A percentile compares a stretch with the other conserved stretches of the same genome.
Conservation (phyloP, 2,888 invertebrate species). For the Pandemis corylana region DNA sequence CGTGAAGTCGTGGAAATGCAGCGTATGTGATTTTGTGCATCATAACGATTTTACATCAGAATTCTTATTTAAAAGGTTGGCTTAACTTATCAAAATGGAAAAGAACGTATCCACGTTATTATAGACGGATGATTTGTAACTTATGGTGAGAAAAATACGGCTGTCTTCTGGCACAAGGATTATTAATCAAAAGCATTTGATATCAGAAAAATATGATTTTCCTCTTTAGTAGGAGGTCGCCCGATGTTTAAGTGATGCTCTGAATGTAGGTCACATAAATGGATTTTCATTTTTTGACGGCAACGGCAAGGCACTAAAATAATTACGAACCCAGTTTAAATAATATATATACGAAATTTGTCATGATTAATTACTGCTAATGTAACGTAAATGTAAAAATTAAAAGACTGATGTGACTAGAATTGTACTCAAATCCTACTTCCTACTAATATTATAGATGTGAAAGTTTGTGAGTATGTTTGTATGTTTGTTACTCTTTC, state of each 20-base stretch:
- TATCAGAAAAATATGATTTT: conserved; percentile 75
- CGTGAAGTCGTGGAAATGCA: too few species aligned
- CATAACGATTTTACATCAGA: too few species aligned
- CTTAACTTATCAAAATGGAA: background rate
- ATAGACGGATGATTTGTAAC: conserved; percentile 74
- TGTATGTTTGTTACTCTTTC: too few species aligned
- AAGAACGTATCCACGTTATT: conserved; percentile 58
- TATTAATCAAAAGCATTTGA: conserved; percentile 78
- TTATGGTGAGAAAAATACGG: conserved; percentile 78
- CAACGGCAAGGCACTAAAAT: background rate
- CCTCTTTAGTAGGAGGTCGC: conserved; percentile 57
- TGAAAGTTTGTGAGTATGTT: too few species aligned
- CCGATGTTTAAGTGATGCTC: conserved; percentile 56
- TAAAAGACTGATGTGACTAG: too few species aligned
- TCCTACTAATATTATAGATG: too few species aligned
- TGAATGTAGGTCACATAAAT: conserved; percentile 54
- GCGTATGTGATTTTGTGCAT: too few species aligned
- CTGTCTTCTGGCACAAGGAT: conserved; percentile 67
- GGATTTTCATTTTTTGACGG: conserved; percentile 38
- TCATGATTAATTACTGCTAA: too few species aligned
- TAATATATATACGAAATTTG: too few species aligned
- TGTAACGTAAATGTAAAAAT: too few species aligned
- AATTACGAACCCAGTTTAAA: background rate
- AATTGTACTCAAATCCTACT: too few species aligned
- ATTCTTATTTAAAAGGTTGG: background rate